phyloP scores from a whole-genome alignment of 2,888 invertebrate genomes.

The Eupeodes latifasciatus region DNA sequence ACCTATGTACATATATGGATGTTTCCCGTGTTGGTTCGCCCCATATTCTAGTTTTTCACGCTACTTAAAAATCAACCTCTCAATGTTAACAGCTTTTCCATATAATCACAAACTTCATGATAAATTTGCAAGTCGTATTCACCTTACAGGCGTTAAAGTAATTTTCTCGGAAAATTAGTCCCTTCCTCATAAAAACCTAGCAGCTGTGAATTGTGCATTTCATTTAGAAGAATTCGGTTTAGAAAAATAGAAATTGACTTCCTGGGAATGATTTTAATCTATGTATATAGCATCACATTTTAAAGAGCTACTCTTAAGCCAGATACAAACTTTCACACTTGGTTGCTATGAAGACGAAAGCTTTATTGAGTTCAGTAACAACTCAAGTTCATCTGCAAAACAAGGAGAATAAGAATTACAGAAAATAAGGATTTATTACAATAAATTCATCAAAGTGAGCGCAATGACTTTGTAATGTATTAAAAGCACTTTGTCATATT shows the following conservation, averaged over 20 bases:
- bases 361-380: background rate
- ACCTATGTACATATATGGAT: no score
- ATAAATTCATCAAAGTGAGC: constrained; percentile 20
- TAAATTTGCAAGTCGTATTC: background rate
- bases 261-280: background rate
- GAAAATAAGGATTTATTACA: constrained; percentile 6
- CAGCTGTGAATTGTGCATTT: background rate
- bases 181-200: background rate
- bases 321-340: background rate
- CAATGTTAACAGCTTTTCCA: background rate
- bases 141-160: no score
- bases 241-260: no score
- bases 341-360: background rate
- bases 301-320: background rate
- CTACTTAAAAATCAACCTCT: background rate
- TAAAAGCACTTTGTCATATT: constrained; percentile 17
- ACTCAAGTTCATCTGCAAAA: background rate
- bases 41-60: no score
- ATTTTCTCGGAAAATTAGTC: background rate
- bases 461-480: constrained; percentile 8
- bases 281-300: background rate
- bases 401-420: background rate
- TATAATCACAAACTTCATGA: background rate
- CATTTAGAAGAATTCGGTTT: background rate
- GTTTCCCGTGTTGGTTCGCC: no score